Evolutionary conservation across 1,140 invertebrate species (phyloP).

Genomic region (Harpegnathos saltator): DNA sequence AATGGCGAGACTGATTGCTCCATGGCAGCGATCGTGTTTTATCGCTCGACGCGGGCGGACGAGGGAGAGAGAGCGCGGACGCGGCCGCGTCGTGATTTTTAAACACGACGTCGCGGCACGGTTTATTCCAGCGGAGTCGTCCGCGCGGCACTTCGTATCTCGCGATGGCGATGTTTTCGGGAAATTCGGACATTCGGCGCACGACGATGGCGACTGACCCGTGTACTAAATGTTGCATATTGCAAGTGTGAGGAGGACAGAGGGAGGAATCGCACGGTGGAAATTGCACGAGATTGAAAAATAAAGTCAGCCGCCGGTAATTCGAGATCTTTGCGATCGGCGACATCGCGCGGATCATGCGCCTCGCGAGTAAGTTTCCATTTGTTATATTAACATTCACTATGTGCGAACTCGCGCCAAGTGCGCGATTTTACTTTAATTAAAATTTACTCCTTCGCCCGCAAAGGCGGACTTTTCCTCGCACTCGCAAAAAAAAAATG

Average conservation of each 20-base stretch:
- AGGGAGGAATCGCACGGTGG: not conserved
- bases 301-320: not conserved
- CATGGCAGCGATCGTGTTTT: not conserved
- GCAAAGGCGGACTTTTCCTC: not conserved
- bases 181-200: not conserved
- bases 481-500: conserved; percentile 9
- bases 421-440: conserved; percentile 43
- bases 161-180: not conserved
- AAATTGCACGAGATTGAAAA: not conserved
- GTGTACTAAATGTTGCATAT: too few relatives aligned
- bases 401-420: not conserved
- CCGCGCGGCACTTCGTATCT: not conserved
- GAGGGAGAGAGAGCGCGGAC: too few relatives aligned
- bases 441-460: conserved; percentile 23
- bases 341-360: not conserved
- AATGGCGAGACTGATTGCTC: conserved; percentile 5
- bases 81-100: not conserved
- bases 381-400: conserved; percentile 21
- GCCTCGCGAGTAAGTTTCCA: conserved; percentile 18
- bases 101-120: not conserved
- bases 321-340: too few relatives aligned
- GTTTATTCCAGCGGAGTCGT: not conserved
- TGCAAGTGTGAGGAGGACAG: too few relatives aligned
- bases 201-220: too few relatives aligned
- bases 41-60: not conserved